Evolutionary conservation across 2,888 invertebrate species (phyloP).

Genomic region (Drosophila mimica): DNA sequence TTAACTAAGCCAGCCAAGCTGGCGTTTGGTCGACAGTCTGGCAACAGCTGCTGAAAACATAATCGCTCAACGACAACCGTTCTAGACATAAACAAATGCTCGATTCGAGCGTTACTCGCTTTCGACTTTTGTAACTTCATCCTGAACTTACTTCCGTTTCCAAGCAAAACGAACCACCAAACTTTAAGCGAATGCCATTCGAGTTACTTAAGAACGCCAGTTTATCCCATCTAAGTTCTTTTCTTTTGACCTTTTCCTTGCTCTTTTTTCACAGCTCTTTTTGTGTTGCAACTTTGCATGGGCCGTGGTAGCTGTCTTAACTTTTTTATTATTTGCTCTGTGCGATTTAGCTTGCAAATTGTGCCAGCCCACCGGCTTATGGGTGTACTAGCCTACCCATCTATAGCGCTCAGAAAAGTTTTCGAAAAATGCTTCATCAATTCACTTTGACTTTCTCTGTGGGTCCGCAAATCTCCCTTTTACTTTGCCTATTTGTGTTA

Average conservation of each 20-base stretch:
- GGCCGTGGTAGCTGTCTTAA: slow-evolving; percentile 47
- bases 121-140: slow-evolving; percentile 58
- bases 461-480: slow-evolving; percentile 34
- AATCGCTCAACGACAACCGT: slow-evolving; percentile 62
- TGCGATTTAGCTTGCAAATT: slow-evolving; percentile 70
- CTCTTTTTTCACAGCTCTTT: slow-evolving; percentile 37
- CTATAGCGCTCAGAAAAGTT: slow-evolving; percentile 57
- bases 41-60: slow-evolving; percentile 63
- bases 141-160: slow-evolving; percentile 48
- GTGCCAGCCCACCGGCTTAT: slow-evolving; percentile 33
- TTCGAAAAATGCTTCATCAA: slow-evolving; percentile 73
- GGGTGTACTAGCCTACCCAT: slow-evolving; percentile 25
- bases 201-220: slow-evolving; percentile 71
- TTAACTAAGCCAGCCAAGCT: slow-evolving; percentile 7
- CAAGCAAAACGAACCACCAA: slow-evolving; percentile 35
- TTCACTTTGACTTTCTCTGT: slow-evolving; percentile 72
- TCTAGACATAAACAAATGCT: slow-evolving; percentile 55
- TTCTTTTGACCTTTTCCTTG: slow-evolving; percentile 73
- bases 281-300: slow-evolving; percentile 61
- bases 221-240: slow-evolving; percentile 77
- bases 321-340: slow-evolving; percentile 64
- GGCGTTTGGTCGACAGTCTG: slow-evolving; percentile 14
- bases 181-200: slow-evolving; percentile 72
- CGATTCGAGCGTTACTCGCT: slow-evolving; percentile 38
- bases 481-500: slow-evolving; percentile 52